phyloP scores from a whole-genome alignment of 1,140 invertebrate species.

The Bacillus rossius region DNA sequence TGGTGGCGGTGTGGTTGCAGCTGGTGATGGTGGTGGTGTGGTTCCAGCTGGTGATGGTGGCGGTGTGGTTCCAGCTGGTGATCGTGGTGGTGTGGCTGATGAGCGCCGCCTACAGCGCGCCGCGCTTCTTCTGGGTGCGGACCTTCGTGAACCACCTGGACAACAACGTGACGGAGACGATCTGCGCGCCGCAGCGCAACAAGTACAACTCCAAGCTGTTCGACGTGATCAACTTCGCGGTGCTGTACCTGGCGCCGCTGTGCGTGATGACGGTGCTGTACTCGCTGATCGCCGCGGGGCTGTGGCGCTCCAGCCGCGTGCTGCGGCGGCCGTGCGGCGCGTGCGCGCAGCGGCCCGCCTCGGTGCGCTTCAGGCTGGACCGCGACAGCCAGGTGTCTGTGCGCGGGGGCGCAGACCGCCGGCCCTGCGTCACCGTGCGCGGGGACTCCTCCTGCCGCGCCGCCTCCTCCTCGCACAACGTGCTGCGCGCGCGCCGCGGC shows the following conservation, averaged over 20 bases:
- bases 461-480: conserved; percentile 57
- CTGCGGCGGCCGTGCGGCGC: neutral
- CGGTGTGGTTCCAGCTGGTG: conserved; percentile 50
- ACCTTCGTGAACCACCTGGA: conserved; percentile 54
- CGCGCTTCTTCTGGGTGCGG: conserved; percentile 67
- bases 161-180: conserved; percentile 56
- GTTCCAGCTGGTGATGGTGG: neutral
- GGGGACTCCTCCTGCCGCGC: conserved; percentile 44
- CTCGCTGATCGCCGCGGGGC: conserved; percentile 10
- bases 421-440: conserved; percentile 21
- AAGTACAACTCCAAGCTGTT: conserved; percentile 69
- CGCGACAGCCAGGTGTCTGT: neutral
- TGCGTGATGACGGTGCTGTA: conserved; percentile 62
- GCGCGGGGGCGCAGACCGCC: neutral
- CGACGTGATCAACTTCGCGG: conserved; percentile 68
- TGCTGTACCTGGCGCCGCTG: conserved; percentile 68
- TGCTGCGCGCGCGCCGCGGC: conserved; percentile 58
- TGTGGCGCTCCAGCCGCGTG: conserved; percentile 13
- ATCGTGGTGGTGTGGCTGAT: conserved; percentile 69
- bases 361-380: neutral
- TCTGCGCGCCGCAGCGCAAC: conserved; percentile 63
- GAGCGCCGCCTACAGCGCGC: conserved; percentile 67
- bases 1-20: too few species aligned
- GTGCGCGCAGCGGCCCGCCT: neutral
- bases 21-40: too few species aligned